Base-by-base conservation (phyloP, 1,140 invertebrate genomes). In the Formica exsecta region DNA sequence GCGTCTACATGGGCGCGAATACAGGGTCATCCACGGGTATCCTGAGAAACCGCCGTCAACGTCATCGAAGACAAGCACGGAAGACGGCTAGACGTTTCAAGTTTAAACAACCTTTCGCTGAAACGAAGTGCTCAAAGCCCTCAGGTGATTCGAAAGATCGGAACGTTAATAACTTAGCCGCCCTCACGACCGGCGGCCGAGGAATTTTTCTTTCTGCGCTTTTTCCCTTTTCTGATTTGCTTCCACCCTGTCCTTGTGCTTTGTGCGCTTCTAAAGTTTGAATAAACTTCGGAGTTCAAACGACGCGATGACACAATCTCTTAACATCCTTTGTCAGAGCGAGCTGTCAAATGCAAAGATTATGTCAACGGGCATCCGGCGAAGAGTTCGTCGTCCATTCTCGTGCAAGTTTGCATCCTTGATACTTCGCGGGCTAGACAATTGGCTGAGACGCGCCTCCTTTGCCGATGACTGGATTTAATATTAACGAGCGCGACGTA, bases 401-500 rank as follows among this genome's bases (percentile, higher is more conserved):
- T 25, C 44, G 66, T 38, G 13, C 19, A 73, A 81, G 54, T 83
- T 74, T 48, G 51, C 22, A 54, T 38, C 29, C 68, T 44, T 22
- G 25, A 74, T 16, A 65, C 61, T 66, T 32, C 16, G 38, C 19
- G 62, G 57, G 59, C 59, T 51, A 73, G 76, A 51, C 73, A 89
- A 86, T 86, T 86, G 71, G 54, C 57, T 19, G 61, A 44, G 62
- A 68, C 22, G 48, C 48, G 13, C 1, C 25, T 25, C 29, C 66
- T 80, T 85, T 44, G 32, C 25, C 32, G 48, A 54, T 41, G 85
- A 48, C 65, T 87, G 51, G 71, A 75, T 90, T 90, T 90, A 87
- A 90, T 86, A 87, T 76, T 90, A 90, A 90, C 88, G 65, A 85
- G 57, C 36, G 81, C 86, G 41, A 71, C 86, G 75, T 65, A 86